phyloP scores from a whole-genome alignment of 2,888 invertebrate genomes.

The Empis stercorea region DNA sequence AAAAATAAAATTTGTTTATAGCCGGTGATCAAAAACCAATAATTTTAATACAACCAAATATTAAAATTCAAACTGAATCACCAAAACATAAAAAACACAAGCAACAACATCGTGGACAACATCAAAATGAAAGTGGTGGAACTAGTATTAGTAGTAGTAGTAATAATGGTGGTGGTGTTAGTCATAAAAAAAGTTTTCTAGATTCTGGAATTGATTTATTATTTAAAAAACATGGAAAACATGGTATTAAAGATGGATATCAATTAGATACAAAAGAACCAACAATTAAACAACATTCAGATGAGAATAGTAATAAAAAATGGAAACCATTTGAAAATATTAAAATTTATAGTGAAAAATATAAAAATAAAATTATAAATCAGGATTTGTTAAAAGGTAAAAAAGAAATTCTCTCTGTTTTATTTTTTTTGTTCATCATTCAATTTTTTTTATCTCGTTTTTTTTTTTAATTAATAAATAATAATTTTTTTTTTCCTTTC shows the following conservation, averaged over 20 bases:
- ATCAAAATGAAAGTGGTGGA: too few relatives aligned
- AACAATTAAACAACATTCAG: not conserved
- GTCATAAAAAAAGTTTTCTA: slow-evolving; percentile 15
- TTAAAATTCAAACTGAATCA: slow-evolving; percentile 16
- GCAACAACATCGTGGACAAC: slow-evolving; percentile 56
- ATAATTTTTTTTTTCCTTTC: too few relatives aligned
- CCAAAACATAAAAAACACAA: slow-evolving; percentile 5
- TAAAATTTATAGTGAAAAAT: slow-evolving; percentile 17
- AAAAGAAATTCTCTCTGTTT: too few relatives aligned
- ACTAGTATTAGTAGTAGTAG: too few relatives aligned
- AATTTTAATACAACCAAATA: slow-evolving; percentile 15
- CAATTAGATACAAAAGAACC: slow-evolving; percentile 3
- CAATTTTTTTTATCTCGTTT: not conserved
- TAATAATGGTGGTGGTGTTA: slow-evolving; percentile 43
- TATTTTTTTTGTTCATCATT: not conserved
- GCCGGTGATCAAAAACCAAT: slow-evolving; percentile 15
- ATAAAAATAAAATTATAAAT: not conserved
- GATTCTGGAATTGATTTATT: slow-evolving; percentile 17
- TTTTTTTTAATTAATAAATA: too few relatives aligned
- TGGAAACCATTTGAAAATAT: slow-evolving; percentile 18
- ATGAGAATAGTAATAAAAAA: too few relatives aligned
- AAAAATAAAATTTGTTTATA: slow-evolving; percentile 4
- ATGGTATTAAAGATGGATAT: slow-evolving; percentile 10
- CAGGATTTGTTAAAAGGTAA: not conserved
- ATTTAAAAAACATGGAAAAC: slow-evolving; percentile 16